Conservation (phyloP, 2,888 invertebrate species). For the Heliothis peltigera region DNA sequence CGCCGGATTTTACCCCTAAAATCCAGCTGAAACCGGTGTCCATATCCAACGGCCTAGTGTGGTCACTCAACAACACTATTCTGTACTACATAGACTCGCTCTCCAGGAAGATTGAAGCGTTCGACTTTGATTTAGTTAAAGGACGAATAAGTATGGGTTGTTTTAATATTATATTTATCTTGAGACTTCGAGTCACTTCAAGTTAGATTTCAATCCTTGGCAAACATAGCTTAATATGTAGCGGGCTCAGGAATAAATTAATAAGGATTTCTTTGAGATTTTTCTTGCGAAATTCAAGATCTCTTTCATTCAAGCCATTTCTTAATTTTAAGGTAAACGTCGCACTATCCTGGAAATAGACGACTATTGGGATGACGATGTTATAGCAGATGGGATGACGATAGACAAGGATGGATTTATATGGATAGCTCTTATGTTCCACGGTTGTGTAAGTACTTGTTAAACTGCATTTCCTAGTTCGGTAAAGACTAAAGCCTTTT, state of each 20-base stretch:
- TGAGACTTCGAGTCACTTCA: too few species aligned
- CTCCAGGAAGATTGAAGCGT: conserved; percentile 87
- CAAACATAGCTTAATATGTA: too few species aligned
- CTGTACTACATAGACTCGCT: conserved; percentile 93
- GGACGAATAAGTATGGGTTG: conserved; percentile 69
- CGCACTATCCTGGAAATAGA: conserved; percentile 83
- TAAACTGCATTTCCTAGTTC: not conserved
- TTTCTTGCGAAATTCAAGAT: too few species aligned
- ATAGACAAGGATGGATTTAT: conserved; percentile 92
- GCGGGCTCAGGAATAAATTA: too few species aligned
- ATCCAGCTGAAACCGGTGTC: conserved; percentile 76
- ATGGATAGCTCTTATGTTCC: conserved; percentile 91
- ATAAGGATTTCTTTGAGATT: too few species aligned
- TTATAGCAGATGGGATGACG: conserved; percentile 91
- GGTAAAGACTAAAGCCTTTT: too few species aligned
- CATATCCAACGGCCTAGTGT: conserved; percentile 93
- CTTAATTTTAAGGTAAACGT: conserved; percentile 55
- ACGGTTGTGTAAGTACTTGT: conserved; percentile 82
- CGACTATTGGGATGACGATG: conserved; percentile 64
- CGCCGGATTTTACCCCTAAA: conserved; percentile 62
- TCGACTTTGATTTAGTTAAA: conserved; percentile 89
- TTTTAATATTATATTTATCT: too few species aligned
- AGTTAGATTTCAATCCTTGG: too few species aligned
- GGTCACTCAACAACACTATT: conserved; percentile 83
- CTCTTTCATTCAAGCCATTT: too few species aligned